Conservation (phyloP, 2,113 vertebrate species). For the Odobenus rosmarus region DNA sequence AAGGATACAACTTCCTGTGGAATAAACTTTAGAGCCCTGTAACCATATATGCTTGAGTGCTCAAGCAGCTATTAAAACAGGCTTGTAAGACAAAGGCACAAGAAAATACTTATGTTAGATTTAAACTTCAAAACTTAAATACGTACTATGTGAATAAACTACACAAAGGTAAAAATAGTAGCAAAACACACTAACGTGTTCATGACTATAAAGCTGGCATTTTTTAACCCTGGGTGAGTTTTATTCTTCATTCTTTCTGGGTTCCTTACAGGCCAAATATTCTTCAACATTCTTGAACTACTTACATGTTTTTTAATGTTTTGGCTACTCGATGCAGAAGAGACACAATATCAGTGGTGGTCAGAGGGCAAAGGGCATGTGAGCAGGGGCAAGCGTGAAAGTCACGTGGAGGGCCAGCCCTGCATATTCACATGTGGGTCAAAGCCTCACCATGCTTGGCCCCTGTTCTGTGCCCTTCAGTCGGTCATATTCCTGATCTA, state of each 20-base stretch:
- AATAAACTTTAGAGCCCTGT: neutral
- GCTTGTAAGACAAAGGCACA: neutral
- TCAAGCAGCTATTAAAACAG: neutral
- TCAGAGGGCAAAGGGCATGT: neutral
- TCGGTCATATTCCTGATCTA: neutral
- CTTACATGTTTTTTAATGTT: neutral
- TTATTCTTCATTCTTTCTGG: neutral
- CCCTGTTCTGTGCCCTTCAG: neutral
- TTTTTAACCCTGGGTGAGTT: neutral
- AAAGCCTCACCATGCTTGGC: rapidly evolving
- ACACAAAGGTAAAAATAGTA: neutral
- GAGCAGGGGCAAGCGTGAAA: neutral
- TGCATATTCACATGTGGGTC: rapidly evolving
- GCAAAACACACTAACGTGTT: neutral
- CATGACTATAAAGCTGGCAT: neutral
- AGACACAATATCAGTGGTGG: neutral
- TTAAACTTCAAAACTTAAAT: slow-evolving; percentile 28
- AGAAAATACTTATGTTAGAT: neutral
- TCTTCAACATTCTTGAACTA: neutral
- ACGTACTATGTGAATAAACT: neutral
- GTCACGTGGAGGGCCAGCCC: neutral
- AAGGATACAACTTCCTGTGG: neutral
- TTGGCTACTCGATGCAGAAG: neutral
- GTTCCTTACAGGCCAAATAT: neutral
- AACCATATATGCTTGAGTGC: neutral